These are phyloP conservation scores for Poeciliopsis presidionis DNA, from an alignment of 2,797 vertebrate genomes.

Conservation along the genomic window DNA sequence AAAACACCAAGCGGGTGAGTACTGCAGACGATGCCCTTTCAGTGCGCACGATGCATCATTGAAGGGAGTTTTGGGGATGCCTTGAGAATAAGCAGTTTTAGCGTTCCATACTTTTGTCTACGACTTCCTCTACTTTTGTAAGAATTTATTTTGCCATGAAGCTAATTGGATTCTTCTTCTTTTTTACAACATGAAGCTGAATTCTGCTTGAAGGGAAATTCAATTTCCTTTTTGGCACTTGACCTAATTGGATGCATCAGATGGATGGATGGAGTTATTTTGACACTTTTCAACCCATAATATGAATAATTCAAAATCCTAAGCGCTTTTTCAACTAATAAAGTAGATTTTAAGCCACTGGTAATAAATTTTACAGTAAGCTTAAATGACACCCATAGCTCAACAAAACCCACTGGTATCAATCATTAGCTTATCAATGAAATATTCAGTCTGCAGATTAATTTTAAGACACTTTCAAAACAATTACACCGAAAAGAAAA, in stretches of 20 bases:
- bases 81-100: background rate
- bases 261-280: background rate
- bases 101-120: background rate
- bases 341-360: background rate
- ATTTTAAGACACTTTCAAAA: background rate
- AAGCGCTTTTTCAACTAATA: background rate
- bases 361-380: background rate
- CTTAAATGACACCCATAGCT: background rate
- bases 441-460: background rate
- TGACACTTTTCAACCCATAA: background rate
- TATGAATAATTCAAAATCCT: background rate
- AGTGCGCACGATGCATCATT: slow-evolving; percentile 12
- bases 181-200: background rate
- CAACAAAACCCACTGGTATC: background rate
- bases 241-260: background rate
- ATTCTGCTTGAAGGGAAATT: background rate
- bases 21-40: slow-evolving; percentile 10
- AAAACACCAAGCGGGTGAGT: slow-evolving; percentile 37
- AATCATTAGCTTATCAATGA: background rate
- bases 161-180: background rate
- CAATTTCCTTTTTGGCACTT: background rate
- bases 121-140: background rate
- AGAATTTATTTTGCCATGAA: background rate
- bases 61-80: slow-evolving; percentile 11
- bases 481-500: background rate